A percentile compares a stretch with the other conserved stretches of the same genome.
Conservation (phyloP, 2,888 invertebrate species). For the Willowsia nigromaculata region DNA sequence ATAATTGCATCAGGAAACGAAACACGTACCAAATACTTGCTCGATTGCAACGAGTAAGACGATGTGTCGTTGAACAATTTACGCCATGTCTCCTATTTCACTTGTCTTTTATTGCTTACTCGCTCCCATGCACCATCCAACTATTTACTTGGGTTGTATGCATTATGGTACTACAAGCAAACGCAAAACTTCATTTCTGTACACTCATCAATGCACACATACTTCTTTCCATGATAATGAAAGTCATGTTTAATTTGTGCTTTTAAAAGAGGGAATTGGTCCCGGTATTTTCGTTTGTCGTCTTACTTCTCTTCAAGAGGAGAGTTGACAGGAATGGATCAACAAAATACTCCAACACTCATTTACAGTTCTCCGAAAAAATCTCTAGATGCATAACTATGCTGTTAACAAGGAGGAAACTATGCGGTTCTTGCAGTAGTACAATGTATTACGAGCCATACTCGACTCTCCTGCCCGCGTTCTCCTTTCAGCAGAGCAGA, state of each 20-base stretch:
- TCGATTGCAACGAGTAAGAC: constrained; percentile 17
- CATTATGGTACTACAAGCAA: too few relatives aligned
- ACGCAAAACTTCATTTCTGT: constrained; percentile 29
- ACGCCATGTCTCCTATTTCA: constrained; percentile 41
- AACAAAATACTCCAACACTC: constrained; percentile 53
- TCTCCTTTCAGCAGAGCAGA: not conserved
- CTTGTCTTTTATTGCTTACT: constrained; percentile 34
- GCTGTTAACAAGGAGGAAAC: constrained; percentile 55
- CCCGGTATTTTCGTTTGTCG: not conserved
- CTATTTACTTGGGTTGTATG: not conserved
- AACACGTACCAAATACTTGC: constrained; percentile 36
- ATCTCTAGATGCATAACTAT: constrained; percentile 34
- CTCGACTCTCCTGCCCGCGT: not conserved
- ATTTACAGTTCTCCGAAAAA: constrained; percentile 54
- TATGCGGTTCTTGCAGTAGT: not conserved
- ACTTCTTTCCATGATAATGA: constrained; percentile 35
- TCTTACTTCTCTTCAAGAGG: constrained; percentile 2
- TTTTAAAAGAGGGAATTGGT: constrained; percentile 20
- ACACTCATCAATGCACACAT: not conserved
- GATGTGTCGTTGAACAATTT: constrained; percentile 35
- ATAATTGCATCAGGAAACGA: constrained; percentile 39
- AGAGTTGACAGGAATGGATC: constrained; percentile 60
- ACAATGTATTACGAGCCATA: not conserved
- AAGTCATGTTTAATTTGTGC: constrained; percentile 60
- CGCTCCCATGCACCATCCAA: not conserved